A percentile compares a stretch with the other conserved stretches of the same genome.
phyloP scores from a whole-genome alignment of 2,797 vertebrate genomes.

The Chelmon rostratus region DNA sequence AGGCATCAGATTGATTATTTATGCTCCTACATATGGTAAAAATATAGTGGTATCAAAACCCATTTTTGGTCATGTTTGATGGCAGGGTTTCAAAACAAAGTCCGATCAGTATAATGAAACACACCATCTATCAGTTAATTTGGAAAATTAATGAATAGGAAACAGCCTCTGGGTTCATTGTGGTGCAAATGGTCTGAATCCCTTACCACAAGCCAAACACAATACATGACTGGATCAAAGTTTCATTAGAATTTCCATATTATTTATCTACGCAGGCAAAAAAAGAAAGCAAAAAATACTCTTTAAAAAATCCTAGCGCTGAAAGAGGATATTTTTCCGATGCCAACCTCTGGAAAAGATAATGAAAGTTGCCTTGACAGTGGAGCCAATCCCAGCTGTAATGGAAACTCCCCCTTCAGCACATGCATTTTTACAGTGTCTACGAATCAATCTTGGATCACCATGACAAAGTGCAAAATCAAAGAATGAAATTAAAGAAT shows the following conservation, averaged over 20 bases:
- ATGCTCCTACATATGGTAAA: neutral
- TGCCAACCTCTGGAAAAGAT: slow-evolving; percentile 53
- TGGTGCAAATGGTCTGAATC: slow-evolving; percentile 45
- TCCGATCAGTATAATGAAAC: slow-evolving; percentile 5
- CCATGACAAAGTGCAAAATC: slow-evolving; percentile 31
- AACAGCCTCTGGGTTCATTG: slow-evolving; percentile 41
- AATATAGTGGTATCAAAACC: neutral
- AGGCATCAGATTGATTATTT: neutral
- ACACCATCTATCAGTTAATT: slow-evolving; percentile 7
- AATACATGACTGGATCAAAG: slow-evolving; percentile 53
- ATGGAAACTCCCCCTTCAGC: slow-evolving; percentile 54
- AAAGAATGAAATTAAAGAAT: slow-evolving; percentile 18
- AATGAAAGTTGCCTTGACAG: slow-evolving; percentile 57
- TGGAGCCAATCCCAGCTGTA: slow-evolving; percentile 45
- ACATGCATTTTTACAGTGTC: slow-evolving; percentile 49
- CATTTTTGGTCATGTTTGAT: slow-evolving; percentile 12
- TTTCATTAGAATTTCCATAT: slow-evolving; percentile 59
- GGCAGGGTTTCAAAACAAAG: slow-evolving; percentile 8
- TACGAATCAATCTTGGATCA: slow-evolving; percentile 24
- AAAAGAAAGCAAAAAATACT: slow-evolving; percentile 44
- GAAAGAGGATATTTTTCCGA: slow-evolving; percentile 52
- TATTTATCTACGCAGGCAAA: slow-evolving; percentile 55
- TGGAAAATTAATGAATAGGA: slow-evolving; percentile 7
- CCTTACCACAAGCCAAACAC: slow-evolving; percentile 29
- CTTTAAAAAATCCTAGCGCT: slow-evolving; percentile 37